Base-by-base conservation (phyloP, 2,888 invertebrate genomes). In the Yponomeuta plumbellus region DNA sequence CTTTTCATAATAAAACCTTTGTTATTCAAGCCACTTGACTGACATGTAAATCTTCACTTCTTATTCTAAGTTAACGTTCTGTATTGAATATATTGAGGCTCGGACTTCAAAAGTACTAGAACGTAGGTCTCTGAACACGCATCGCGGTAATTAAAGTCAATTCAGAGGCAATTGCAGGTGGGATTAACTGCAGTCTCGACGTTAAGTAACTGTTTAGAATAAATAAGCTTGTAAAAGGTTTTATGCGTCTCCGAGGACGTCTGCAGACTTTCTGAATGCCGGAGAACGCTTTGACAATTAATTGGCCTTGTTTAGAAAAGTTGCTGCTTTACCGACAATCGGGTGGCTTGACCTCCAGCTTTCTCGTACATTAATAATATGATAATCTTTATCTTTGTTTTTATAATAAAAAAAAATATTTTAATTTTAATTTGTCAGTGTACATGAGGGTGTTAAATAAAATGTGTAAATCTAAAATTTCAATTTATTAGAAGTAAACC, bases 101-200 rank as follows among this genome's bases (percentile, higher is more conserved):
- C 17, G 17, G 17, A 17, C 44, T 52, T 17, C 44, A 17, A 52
- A 52, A 59, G 23, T 22, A 11, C 59, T 59, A 21, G 11, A 23
- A 22, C 59, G 11, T 21, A 59, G 59, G 13, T 10, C 59, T 23
- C 23, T 21, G 23, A 59, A 59, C 23, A 59, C 59, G 23, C 59
- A 59, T 59, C 59, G 23, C 23, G 22, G 22, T 59, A 59, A 59
- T 59, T 59, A 59, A 59, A 23, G 44, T 23, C 23, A 23, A 22
- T 21, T 59, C 59, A 20, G 22, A 59, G 59, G 59, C 59, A 59
- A 59, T 59, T 59, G 59, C 21, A 59, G 59, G 22, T 22, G 59
- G 22, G 59, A 59, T 59, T 23, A 59, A 59, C 22, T 59, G 22
- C 3, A 21, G 23, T 59, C 59, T 59, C 13, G 23, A 59, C 13